These are phyloP conservation scores for Mesitornis unicolor DNA, from an alignment of 2,113 vertebrate genomes.

Conservation along the genomic window DNA sequence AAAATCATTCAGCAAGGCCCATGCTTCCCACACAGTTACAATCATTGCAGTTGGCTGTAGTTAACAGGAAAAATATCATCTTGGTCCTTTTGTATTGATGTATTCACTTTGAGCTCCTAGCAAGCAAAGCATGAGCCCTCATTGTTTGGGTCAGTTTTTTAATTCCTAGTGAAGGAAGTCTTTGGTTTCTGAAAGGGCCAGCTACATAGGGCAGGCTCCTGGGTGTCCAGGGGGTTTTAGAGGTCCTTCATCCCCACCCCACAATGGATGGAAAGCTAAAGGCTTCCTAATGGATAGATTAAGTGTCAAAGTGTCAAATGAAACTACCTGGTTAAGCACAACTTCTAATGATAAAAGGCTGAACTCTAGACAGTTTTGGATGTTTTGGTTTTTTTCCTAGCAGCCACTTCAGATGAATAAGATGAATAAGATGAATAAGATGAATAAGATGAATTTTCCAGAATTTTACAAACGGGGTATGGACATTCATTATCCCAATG, in stretches of 20 bases:
- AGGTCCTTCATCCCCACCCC: neutral
- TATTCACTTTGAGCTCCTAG: neutral
- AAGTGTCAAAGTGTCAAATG: neutral
- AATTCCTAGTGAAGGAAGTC: neutral
- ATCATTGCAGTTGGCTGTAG: neutral
- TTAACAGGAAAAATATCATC: neutral
- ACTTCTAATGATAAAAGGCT: neutral
- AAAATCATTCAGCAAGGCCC: neutral
- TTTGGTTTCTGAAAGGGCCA: neutral
- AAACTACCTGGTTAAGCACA: neutral
- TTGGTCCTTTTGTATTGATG: neutral
- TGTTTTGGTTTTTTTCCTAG: neutral
- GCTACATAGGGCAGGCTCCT: neutral
- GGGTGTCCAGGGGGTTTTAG: neutral
- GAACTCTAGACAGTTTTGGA: neutral
- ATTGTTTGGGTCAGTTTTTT: neutral
- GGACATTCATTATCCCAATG: neutral
- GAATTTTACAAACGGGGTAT: neutral
- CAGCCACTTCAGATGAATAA: too few species aligned
- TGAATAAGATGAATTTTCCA: neutral
- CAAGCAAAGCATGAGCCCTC: neutral
- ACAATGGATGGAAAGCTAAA: neutral
- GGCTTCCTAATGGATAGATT: neutral
- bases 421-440: too few species aligned
- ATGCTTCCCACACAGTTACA: neutral